Conservation (phyloP, 2,888 invertebrate species). For the Pyrrhosoma nymphula region DNA sequence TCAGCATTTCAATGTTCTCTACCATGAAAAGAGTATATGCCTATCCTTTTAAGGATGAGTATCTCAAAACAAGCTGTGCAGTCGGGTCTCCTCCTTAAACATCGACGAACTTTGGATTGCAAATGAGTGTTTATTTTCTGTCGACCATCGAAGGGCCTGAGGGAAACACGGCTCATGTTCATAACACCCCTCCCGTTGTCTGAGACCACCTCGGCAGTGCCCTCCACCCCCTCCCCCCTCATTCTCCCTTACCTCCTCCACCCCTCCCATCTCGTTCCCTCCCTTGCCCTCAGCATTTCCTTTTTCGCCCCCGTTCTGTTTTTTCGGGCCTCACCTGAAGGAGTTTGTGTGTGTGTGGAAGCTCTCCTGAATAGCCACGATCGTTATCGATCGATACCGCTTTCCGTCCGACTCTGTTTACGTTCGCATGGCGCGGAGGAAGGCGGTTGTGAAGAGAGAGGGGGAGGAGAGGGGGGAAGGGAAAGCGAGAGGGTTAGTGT, state of each 20-base stretch:
- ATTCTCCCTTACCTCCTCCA: neutral
- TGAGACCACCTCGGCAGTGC: too few species aligned
- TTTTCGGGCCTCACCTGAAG: slow-evolving; percentile 30
- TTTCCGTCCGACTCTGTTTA: slow-evolving; percentile 59
- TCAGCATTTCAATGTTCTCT: neutral
- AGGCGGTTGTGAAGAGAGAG: neutral
- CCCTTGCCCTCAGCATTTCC: neutral
- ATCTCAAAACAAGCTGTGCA: neutral
- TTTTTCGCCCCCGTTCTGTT: neutral
- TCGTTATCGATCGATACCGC: slow-evolving; percentile 59
- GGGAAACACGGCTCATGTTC: neutral
- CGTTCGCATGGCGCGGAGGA: neutral
- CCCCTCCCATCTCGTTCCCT: neutral
- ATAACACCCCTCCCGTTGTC: neutral
- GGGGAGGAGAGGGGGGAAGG: neutral
- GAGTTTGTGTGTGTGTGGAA: slow-evolving; percentile 47
- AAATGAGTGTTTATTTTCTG: slow-evolving; percentile 9
- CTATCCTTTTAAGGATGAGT: neutral
- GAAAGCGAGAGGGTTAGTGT: too few species aligned
- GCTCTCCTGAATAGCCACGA: slow-evolving; percentile 58
- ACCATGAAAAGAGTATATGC: neutral
- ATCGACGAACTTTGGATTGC: neutral
- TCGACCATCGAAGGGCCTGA: neutral
- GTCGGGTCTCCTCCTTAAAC: neutral
- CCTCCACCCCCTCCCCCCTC: neutral